Evolutionary conservation across 2,797 vertebrate genomes (phyloP).

Genomic region (Denticeps clupeoides): DNA sequence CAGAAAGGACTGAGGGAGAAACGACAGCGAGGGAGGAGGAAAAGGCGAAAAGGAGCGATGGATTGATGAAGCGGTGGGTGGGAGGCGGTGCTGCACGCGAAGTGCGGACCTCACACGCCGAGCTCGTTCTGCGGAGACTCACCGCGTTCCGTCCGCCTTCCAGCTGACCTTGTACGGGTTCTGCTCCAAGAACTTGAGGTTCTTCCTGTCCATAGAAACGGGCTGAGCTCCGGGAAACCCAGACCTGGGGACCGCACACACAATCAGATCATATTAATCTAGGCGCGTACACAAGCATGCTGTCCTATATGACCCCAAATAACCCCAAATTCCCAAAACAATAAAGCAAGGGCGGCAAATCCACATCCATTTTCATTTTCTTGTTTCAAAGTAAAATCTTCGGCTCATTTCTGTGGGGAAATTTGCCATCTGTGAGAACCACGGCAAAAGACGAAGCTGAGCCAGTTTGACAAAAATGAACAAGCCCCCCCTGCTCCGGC

Average conservation of each 20-base stretch:
- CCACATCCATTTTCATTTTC: not conserved
- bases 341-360: constrained; percentile 5
- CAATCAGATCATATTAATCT: constrained; percentile 6
- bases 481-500: too few relatives aligned
- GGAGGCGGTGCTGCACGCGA: too few relatives aligned
- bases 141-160: constrained; percentile 98
- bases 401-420: too few relatives aligned
- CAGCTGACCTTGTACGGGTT: constrained; percentile 98
- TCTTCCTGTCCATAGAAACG: constrained; percentile 93
- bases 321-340: not conserved
- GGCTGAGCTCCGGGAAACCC: constrained; percentile 96
- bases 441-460: not conserved
- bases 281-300: constrained; percentile 4
- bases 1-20: too few relatives aligned
- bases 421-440: not conserved
- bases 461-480: too few relatives aligned
- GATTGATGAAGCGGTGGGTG: too few relatives aligned
- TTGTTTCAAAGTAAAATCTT: not conserved
- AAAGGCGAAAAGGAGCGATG: too few relatives aligned
- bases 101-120: too few relatives aligned
- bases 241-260: constrained; percentile 56
- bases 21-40: too few relatives aligned
- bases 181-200: constrained; percentile 83
- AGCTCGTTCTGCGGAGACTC: too few relatives aligned
- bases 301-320: not conserved